These are phyloP conservation scores for Menidia beryllina DNA, from an alignment of 2,113 vertebrate genomes.

Conservation along the genomic window DNA sequence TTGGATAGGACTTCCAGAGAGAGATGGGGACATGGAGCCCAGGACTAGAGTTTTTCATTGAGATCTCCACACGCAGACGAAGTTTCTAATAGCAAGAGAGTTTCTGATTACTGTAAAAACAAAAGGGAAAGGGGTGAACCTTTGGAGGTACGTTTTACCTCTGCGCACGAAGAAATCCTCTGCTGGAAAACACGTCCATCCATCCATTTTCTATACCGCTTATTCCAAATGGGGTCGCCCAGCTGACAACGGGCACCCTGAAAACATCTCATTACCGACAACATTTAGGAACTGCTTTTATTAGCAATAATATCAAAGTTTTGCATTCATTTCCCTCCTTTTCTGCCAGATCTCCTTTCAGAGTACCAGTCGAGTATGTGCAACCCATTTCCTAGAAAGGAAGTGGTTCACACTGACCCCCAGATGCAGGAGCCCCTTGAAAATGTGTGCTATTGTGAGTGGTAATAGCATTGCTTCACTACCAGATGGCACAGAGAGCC, in stretches of 20 bases:
- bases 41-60: constrained; percentile 8
- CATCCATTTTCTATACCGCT: too few species aligned
- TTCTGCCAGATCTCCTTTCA: neutral
- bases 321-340: neutral
- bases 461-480: neutral
- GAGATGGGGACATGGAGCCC: neutral
- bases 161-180: too few species aligned
- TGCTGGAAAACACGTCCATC: too few species aligned
- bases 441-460: neutral
- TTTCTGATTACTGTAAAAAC: neutral
- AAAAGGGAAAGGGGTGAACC: too few species aligned
- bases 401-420: neutral
- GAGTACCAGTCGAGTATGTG: neutral
- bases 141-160: too few species aligned
- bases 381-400: constrained; percentile 77
- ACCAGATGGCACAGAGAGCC: neutral
- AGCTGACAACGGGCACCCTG: too few species aligned
- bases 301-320: too few species aligned
- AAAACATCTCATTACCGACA: neutral
- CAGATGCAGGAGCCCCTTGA: neutral
- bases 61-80: neutral
- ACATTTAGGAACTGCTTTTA: too few species aligned
- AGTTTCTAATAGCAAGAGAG: constrained; percentile 2
- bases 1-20: constrained; percentile 14
- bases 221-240: too few species aligned